phyloP scores from a whole-genome alignment of 53 echinoderm and acorn worm species.

The Paracentrotus lividus region DNA sequence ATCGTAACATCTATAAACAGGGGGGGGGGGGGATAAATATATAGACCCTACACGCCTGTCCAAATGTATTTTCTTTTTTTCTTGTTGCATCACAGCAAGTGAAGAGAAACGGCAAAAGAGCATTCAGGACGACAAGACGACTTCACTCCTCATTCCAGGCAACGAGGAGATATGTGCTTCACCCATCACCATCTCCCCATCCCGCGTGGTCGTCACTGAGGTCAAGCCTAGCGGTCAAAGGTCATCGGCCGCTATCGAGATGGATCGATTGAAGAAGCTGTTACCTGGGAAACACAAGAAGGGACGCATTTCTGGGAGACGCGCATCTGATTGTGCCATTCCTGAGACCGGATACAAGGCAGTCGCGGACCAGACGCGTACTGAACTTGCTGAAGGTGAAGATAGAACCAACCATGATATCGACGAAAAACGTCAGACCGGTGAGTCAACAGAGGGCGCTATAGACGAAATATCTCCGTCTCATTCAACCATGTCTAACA shows the following conservation, averaged over 20 bases:
- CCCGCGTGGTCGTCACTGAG: neutral
- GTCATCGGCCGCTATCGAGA: neutral
- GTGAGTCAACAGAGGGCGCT: neutral
- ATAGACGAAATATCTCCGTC: neutral
- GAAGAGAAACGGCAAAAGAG: neutral
- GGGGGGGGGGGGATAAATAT: no score
- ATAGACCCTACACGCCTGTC: no score
- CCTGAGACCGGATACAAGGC: neutral
- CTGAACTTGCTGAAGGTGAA: neutral
- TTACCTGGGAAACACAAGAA: slow-evolving; percentile 51
- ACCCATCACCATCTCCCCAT: neutral
- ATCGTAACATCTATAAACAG: no score
- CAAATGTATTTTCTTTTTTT: neutral
- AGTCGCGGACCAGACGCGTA: neutral
- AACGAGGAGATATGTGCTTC: neutral
- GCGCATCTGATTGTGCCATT: neutral
- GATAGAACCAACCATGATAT: neutral
- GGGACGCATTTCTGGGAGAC: neutral
- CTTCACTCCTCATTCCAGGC: neutral
- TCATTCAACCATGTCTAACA: neutral
- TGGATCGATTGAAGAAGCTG: slow-evolving; percentile 31
- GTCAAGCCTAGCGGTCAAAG: slow-evolving; percentile 4
- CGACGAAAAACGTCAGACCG: neutral
- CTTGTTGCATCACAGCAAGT: neutral
- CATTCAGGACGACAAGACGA: neutral